Conservation (phyloP, 92 coral and sea anemone species). For the Palythoa grandis region DNA sequence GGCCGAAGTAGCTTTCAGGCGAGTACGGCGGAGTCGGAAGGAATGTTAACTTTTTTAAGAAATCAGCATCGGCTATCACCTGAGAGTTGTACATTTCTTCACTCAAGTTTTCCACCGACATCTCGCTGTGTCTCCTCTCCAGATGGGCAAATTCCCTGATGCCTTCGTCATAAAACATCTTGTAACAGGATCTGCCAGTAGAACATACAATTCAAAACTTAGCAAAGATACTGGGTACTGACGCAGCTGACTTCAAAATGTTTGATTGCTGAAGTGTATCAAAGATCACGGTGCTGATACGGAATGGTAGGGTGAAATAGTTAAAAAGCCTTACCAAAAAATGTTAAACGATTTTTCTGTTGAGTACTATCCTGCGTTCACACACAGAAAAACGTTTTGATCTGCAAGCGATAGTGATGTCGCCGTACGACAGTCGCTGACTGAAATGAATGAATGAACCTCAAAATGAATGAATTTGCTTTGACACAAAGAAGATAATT, state of each 20-base stretch:
- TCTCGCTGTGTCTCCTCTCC: conserved; percentile 62
- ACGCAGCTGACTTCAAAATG: conserved; percentile 53
- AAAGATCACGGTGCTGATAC: conserved; percentile 1
- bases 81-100: conserved; percentile 82
- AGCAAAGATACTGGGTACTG: conserved; percentile 49
- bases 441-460: conserved; percentile 43
- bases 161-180: conserved; percentile 85
- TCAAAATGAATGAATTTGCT: conserved; percentile 28
- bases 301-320: background rate
- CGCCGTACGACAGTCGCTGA: conserved; percentile 30
- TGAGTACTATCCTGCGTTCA: background rate
- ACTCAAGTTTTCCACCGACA: conserved; percentile 61
- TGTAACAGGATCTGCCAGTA: conserved; percentile 74
- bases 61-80: conserved; percentile 69
- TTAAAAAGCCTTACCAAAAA: conserved; percentile 24
- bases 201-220: conserved; percentile 55
- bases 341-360: background rate
- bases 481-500: conserved; percentile 39
- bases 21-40: conserved; percentile 98
- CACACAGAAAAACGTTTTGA: background rate
- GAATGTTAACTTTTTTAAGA: conserved; percentile 79
- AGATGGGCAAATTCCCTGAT: conserved; percentile 67
- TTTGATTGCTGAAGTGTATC: conserved; percentile 43
- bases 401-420: conserved; percentile 16
- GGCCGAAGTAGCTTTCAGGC: conserved; percentile 80